Evolutionary conservation across 2,113 vertebrate species (phyloP), one percentile per base, ranked within the genome.

Genomic region (Agapornis roseicollis): DNA sequence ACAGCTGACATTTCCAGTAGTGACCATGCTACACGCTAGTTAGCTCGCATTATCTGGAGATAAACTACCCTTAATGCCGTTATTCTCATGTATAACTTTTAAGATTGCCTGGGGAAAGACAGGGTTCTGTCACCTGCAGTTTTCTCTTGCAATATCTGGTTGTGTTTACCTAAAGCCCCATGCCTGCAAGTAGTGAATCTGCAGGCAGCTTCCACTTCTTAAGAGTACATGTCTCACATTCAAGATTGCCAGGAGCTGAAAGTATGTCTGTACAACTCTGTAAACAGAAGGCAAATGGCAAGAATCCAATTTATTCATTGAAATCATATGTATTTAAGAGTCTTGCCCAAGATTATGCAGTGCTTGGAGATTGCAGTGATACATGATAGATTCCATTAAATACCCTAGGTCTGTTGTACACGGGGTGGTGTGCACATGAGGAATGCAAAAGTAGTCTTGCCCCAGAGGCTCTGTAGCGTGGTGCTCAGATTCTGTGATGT

Each of bases 281-380:
- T 82, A 85, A 81, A 64, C n/a, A 93, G 61, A 76, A 89, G 35
- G 65, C 37, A 89, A 87, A 80, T 69, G 53, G 71, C 65, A 93
- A 69, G 49, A 68, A 88, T 61, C 17, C 56, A 64, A 7, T 76
- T 64, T 79, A 23, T 68, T 71, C 76, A 89, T 85, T 82, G 19
- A 87, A 91, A 73, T 68, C 22, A 5, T 19, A 4, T 44, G 37
- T 23, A 92, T 86, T 41, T 80, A 46, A 66, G 60, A 80, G 47
- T 46, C 33, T 87, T 69, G 25, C 65, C 39, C 35, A 64, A 79
- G 68, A 72, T 91, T 68, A 29, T 79, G 33, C 6, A 2, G 14
- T 44, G 42, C 47, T 70, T 80, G 58, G 86, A 77, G 82, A 24
- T 69, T 58, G 52, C 2, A 2, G 41, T n/a, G 72, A 70, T 87